Percentiles rank a stretch among this genome's conserved stretches.
phyloP scores from a whole-genome alignment of 2,113 vertebrate species.

The Panurus biarmicus region DNA sequence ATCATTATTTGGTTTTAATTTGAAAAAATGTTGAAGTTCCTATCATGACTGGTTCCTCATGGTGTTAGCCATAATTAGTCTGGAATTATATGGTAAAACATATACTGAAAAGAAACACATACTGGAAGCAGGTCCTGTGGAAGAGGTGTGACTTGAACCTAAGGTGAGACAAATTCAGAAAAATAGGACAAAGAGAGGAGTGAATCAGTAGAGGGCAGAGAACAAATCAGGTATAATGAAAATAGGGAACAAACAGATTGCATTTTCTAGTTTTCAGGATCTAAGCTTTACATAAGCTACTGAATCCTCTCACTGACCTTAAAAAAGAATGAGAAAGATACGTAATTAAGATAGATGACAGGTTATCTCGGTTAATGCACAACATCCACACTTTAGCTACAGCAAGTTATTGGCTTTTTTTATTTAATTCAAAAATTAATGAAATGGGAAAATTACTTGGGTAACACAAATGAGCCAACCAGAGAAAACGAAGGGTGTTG shows the following conservation, averaged over 20 bases:
- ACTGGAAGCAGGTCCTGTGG: not conserved
- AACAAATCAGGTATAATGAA: not conserved
- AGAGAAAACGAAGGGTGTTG: not conserved
- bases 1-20: not conserved
- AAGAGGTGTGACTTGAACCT: not conserved
- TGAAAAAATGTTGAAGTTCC: not conserved
- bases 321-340: not conserved
- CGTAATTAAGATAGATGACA: not conserved
- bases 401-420: not conserved
- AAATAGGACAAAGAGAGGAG: not conserved
- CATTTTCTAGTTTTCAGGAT: not conserved
- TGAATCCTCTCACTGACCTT: not conserved
- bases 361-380: not conserved
- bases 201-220: not conserved
- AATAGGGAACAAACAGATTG: not conserved
- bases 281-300: not conserved
- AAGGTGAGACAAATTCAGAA: not conserved
- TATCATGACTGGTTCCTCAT: not conserved
- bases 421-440: constrained; percentile 3
- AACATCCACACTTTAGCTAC: not conserved
- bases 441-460: not conserved
- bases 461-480: not conserved
- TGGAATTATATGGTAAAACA: not conserved
- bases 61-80: not conserved
- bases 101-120: not conserved